Evolutionary conservation across 2,797 vertebrate species (phyloP), one percentile per base, ranked within the genome.

Genomic region (Myotis findleyi): DNA sequence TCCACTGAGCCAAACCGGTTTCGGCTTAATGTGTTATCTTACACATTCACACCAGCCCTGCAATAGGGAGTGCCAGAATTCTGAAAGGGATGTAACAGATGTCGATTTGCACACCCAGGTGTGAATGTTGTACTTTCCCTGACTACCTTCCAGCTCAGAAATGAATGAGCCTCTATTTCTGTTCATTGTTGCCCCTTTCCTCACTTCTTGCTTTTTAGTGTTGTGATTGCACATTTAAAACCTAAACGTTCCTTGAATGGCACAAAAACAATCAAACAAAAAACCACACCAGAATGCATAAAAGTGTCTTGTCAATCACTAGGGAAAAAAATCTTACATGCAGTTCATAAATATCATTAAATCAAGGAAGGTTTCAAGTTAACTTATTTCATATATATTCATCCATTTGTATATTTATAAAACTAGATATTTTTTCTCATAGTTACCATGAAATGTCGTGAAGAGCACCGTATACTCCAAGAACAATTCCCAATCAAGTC

Each of bases 111-210:
- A 95, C 44, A 79, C 38, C 38, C 87, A 69, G 44, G 62, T 95
- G 44, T 81, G 77, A 96, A 82, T 77, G 41, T 16, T 73, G 6
- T 87, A 17, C 73, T 85, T 84, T 89, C 33, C 33, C 75, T 82
- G 87, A 77, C 25, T 12, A 77, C 84, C 59, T 95, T 77, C 59
- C 36, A 81, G 27, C 16, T 69, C 84, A 44, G 53, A 88, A 91
- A 91, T 41, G 94, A 96, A 89, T 77, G n/a, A 84, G 76, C 33
- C 76, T 94, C 80, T 94, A 59, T 85, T 97, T 96, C 49, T 94
- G 62, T 87, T 94, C 75, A 59, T 68, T 41, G 6, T 30, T 87
- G 68, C 16, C 64, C 44, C 25, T 75, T 90, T 87, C 66, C 44
- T 93, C 59, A 62, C 41, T 87, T 69, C 62, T 44, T 87, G 73